Evolutionary conservation across 2,113 vertebrate species (phyloP), one percentile per base, ranked within the genome.

Genomic region (Cricetomys ansorgei): DNA sequence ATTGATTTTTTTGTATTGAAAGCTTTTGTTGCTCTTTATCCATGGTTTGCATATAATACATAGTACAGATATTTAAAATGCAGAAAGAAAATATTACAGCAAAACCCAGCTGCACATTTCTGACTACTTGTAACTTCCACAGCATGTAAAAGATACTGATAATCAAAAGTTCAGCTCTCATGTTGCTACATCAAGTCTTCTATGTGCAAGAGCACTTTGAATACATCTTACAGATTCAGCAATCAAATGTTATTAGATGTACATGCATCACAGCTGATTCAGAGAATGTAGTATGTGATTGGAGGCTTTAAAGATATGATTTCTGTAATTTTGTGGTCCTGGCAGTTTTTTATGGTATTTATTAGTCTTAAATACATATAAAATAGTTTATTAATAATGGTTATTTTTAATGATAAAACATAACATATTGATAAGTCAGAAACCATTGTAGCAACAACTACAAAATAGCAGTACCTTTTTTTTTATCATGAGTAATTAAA

Each of bases 401-500:
- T 29, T n/a, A n/a, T n/a, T n/a, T n/a, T 87, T 79, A 85, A 76
- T 75, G 4, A 65, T 31, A 59, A 25, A 3, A 59, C 37, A 85
- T n/a, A 25, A 48, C 16, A 50, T 50, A 31, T 79, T 62, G 50
- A 3, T 40, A 73, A 50, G 15, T 48, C 69, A 34, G 7, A 89
- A 7, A 3, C 19, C 23, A 31, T 12, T 88, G 75, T 3, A 5
- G 8, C 27, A 83, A 57, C 16, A 91, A 86, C 37, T 40, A 19
- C 31, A 64, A 57, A 75, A 79, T 37, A 65, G 48, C 73, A 95
- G 93, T 81, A 65, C 15, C 40, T 64, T 57, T 91, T 57, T 91
- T 80, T 59, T 70, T 89, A 95, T 64, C 4, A 70, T 65, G 37
- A 11, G 16, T 72, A 86, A 87, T 21, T 89, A 79, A 88, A 97